These are phyloP conservation scores for Gnatocerus cornutus DNA, from an alignment of 2,888 invertebrate species.

Conservation along the genomic window DNA sequence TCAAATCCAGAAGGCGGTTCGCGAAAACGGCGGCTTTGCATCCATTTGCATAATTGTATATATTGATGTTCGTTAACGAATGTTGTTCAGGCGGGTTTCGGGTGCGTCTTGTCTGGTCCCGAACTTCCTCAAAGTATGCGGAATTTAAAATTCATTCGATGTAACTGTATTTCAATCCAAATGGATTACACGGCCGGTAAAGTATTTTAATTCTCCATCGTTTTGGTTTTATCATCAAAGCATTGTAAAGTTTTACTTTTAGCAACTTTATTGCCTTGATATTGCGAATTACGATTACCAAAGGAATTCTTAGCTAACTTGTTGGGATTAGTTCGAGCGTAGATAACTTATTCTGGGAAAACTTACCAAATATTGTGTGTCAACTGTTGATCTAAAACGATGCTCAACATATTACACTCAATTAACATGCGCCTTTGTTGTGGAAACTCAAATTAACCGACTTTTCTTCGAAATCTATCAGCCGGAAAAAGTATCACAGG, in stretches of 20 bases:
- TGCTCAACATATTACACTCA: no score
- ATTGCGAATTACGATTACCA: slow-evolving; percentile 46
- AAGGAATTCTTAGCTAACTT: slow-evolving; percentile 39
- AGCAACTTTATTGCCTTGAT: slow-evolving; percentile 55
- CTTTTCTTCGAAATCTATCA: no score
- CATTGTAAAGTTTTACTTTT: slow-evolving; percentile 57
- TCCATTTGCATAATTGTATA: slow-evolving; percentile 71
- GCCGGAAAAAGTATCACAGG: no score
- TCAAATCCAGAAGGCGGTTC: slow-evolving; percentile 69
- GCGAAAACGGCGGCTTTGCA: slow-evolving; percentile 70
- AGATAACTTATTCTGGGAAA: slow-evolving; percentile 14
- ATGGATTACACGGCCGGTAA: slow-evolving; percentile 63
- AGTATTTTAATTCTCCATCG: slow-evolving; percentile 62
- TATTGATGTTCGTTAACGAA: slow-evolving; percentile 72
- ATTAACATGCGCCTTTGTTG: no score
- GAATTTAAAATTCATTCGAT: slow-evolving; percentile 60
- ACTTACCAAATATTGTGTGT: slow-evolving; percentile 23
- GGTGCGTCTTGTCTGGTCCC: slow-evolving; percentile 45
- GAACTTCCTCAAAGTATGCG: slow-evolving; percentile 47
- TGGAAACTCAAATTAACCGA: no score
- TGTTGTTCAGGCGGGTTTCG: slow-evolving; percentile 60
- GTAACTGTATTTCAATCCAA: slow-evolving; percentile 65
- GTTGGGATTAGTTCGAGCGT: slow-evolving; percentile 38
- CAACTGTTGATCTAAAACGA: slow-evolving; percentile 15
- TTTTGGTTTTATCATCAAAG: slow-evolving; percentile 59